Percentiles rank a stretch among this genome's conserved stretches.
Evolutionary conservation across 2,797 vertebrate species (phyloP).

Genomic region (Karalla daura): DNA sequence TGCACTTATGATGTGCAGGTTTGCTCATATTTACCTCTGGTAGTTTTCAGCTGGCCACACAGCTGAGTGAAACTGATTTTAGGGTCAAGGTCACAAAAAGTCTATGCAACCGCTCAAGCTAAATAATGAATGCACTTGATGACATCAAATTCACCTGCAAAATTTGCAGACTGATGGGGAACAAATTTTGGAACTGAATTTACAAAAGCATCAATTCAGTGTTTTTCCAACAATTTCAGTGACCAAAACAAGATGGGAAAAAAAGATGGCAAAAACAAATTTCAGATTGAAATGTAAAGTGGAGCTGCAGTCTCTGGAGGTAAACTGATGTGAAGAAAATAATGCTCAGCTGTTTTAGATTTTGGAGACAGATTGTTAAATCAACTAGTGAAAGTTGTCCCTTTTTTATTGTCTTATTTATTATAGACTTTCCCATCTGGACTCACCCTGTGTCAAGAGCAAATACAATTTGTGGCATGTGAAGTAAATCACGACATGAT

Average conservation of each 20-base stretch:
- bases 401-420: background rate
- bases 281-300: background rate
- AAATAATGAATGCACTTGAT: background rate
- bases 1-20: slow-evolving; percentile 68
- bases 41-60: slow-evolving; percentile 70
- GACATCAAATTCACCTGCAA: background rate
- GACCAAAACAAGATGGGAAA: background rate
- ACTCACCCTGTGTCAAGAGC: background rate
- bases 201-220: background rate
- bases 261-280: background rate
- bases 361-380: background rate
- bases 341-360: slow-evolving; percentile 7
- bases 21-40: slow-evolving; percentile 81
- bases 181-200: too few relatives aligned
- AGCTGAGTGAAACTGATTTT: slow-evolving; percentile 63
- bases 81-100: slow-evolving; percentile 73
- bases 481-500: background rate
- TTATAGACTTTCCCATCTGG: background rate
- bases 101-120: slow-evolving; percentile 14
- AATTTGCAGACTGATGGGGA: background rate
- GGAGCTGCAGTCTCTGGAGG: background rate
- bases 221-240: background rate
- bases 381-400: slow-evolving; percentile 12
- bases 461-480: too few relatives aligned
- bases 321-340: background rate